Evolutionary conservation across 2,888 invertebrate genomes (phyloP).

Genomic region (Zootermopsis nevadensis): DNA sequence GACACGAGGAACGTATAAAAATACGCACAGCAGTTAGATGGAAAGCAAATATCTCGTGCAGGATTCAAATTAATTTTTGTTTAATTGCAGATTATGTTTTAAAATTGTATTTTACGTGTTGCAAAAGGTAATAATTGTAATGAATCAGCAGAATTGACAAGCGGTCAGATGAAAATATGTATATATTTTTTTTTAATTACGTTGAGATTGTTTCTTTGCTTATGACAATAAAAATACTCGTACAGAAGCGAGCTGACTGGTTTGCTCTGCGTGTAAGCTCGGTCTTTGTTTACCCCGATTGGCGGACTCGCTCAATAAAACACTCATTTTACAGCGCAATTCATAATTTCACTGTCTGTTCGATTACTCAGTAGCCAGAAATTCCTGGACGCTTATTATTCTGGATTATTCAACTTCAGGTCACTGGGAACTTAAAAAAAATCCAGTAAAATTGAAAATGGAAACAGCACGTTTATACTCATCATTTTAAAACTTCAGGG

Average conservation of each 20-base stretch:
- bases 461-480: neutral
- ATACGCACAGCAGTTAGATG: too few species aligned
- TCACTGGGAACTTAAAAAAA: neutral
- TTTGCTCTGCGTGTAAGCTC: neutral
- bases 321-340: neutral
- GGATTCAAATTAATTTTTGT: neutral
- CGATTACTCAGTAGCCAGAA: neutral
- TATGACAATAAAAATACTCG: neutral
- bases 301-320: neutral
- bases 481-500: too few species aligned
- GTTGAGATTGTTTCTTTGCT: neutral
- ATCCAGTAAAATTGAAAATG: neutral
- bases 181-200: constrained; percentile 7
- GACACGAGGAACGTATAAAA: too few species aligned
- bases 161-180: neutral
- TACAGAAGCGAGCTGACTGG: neutral
- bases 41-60: too few species aligned
- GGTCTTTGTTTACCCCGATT: neutral
- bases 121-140: neutral
- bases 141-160: neutral
- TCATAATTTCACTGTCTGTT: neutral
- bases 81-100: neutral
- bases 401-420: neutral
- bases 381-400: neutral
- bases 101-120: neutral